Conservation (phyloP, 2,797 vertebrate species). For the Hemitrygon akajei region DNA sequence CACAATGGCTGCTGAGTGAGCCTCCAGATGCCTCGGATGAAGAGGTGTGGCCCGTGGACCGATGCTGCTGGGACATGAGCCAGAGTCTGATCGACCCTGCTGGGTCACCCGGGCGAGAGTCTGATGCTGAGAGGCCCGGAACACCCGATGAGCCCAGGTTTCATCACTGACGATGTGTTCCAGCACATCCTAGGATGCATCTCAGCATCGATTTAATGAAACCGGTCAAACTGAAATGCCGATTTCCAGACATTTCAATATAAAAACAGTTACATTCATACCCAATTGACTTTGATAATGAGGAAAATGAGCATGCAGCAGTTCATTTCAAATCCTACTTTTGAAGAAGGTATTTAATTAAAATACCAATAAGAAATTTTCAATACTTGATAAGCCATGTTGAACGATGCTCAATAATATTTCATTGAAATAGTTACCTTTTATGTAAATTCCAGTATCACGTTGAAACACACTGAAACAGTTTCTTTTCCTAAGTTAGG, state of each 20-base stretch:
- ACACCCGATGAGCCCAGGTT: too few species aligned
- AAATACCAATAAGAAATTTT: not conserved
- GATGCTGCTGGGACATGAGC: too few species aligned
- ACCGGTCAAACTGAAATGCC: not conserved
- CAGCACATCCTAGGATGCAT: too few species aligned
- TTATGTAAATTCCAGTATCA: not conserved
- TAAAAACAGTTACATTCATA: not conserved
- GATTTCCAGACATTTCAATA: not conserved
- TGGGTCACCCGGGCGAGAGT: too few species aligned
- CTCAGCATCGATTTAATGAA: not conserved
- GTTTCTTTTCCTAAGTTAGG: not conserved
- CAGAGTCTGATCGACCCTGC: too few species aligned
- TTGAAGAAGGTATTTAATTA: not conserved
- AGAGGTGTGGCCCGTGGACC: too few species aligned
- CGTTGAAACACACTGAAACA: not conserved
- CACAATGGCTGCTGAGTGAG: too few species aligned
- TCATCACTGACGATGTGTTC: too few species aligned
- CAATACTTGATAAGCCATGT: too few species aligned
- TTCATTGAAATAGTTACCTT: not conserved
- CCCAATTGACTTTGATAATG: not conserved
- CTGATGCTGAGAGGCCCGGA: too few species aligned
- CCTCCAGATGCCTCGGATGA: too few species aligned
- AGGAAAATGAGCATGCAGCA: not conserved
- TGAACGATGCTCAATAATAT: too few species aligned
- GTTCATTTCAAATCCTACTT: not conserved